Evolutionary conservation across 2,113 vertebrate species (phyloP), one percentile per base, ranked within the genome.

Genomic region (Sapayoa aenigma): DNA sequence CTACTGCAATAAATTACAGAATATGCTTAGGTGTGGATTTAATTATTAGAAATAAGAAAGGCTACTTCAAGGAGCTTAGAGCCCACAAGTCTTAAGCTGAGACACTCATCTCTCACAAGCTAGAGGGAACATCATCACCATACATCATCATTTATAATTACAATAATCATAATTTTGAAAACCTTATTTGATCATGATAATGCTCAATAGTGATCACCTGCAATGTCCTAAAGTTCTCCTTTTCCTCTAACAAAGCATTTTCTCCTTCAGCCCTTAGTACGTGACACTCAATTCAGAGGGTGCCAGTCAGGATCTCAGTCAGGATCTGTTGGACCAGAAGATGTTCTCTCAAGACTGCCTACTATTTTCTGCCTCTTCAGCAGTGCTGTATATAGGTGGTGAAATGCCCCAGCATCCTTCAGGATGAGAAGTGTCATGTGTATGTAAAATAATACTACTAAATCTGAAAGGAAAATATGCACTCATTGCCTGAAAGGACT

Each of bases 1-100:
- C 68, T 58, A 56, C 39, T 89, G 65, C 60, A 86, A 55, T 84
- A 93, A 94, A 96, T 95, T 91, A 95, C 84, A 95, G 90, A 93
- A 77, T 11, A 24, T 33, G 9, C 49, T 90, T 74, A 69, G 66
- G n/a, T 75, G 82, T 87, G 66, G n/a, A 65, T 93, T 93, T 91
- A 91, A 68, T 59, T 86, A 71, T 71, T 65, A 95, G 63, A 69
- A 55, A 27, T 71, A 94, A 77, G 90, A 65, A 95, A 80, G 80
- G 77, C 59, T 21, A 35, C 59, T 68, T 88, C 5, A 19, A 84
- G 66, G 65, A 95, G 44, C 62, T 80, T 21, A 53, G 56, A 30
- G 28, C 31, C 76, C 44, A 66, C 20, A 37, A 63, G 62, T 23
- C 39, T 92, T 76, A 60, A 84, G 68, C 49, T 52, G 81, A 90